Evolutionary conservation across 2,113 vertebrate species (phyloP).

Genomic region (Enhydra lutris): DNA sequence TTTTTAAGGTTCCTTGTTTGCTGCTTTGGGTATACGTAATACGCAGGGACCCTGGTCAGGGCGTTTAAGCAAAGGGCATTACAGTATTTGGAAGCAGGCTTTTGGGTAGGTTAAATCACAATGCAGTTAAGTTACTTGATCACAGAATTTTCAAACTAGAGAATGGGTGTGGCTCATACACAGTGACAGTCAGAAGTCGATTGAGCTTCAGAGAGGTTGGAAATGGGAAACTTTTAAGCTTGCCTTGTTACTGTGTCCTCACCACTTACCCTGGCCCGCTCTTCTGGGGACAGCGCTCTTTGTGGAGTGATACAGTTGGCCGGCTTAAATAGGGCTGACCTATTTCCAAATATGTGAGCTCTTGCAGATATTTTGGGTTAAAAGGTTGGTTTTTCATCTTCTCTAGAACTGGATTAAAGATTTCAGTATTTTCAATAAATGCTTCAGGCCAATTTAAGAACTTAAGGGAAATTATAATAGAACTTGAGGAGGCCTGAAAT

Average conservation of each 20-base stretch:
- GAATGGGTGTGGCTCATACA: neutral
- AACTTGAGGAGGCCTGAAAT: neutral
- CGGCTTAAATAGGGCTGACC: neutral
- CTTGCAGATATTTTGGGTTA: neutral
- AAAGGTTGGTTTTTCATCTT: neutral
- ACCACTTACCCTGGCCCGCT: neutral
- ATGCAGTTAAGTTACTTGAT: neutral
- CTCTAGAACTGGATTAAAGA: neutral
- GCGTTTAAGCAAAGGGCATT: conserved; percentile 54
- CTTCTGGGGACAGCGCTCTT: neutral
- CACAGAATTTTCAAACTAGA: neutral
- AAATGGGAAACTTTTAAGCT: neutral
- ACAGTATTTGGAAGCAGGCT: conserved; percentile 57
- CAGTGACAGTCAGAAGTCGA: neutral
- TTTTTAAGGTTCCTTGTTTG: conserved; percentile 54
- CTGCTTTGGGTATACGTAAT: conserved; percentile 58
- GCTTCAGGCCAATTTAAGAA: neutral
- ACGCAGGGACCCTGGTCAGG: conserved; percentile 58
- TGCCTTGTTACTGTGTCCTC: accelerated
- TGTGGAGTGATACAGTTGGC: neutral
- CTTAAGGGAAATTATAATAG: neutral
- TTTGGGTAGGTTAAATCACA: conserved; percentile 57
- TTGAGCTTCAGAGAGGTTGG: neutral
- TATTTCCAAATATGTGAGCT: neutral
- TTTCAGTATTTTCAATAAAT: neutral